phyloP scores from a whole-genome alignment of 1,140 invertebrate species.

The Antheraea mylitta region DNA sequence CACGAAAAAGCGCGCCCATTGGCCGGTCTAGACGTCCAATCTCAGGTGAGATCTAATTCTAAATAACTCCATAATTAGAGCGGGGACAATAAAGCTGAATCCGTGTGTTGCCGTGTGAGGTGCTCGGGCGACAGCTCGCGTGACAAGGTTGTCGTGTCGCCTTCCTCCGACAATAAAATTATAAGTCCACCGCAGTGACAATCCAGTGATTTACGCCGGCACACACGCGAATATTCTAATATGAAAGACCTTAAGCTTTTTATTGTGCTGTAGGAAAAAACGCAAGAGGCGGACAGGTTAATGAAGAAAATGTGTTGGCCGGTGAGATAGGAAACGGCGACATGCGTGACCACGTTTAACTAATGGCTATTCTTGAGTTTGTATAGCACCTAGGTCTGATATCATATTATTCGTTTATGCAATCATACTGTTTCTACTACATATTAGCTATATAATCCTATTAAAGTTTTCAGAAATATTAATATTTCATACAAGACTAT shows the following conservation, averaged over 20 bases:
- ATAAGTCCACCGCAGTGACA: slow-evolving; percentile 76
- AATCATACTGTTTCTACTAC: too few species aligned
- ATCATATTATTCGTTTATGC: not conserved
- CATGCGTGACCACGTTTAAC: slow-evolving; percentile 55
- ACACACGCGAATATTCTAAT: slow-evolving; percentile 75
- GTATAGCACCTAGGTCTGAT: not conserved
- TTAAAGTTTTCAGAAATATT: too few species aligned
- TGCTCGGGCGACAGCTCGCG: slow-evolving; percentile 48
- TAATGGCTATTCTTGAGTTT: slow-evolving; percentile 39
- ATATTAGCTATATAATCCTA: too few species aligned
- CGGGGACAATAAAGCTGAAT: slow-evolving; percentile 68
- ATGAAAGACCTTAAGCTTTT: slow-evolving; percentile 53
- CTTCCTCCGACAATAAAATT: slow-evolving; percentile 75
- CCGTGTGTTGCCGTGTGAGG: slow-evolving; percentile 54
- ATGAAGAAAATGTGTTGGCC: slow-evolving; percentile 68
- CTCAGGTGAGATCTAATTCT: slow-evolving; percentile 61
- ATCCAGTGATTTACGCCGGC: slow-evolving; percentile 74
- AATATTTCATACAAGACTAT: too few species aligned
- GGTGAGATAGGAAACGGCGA: slow-evolving; percentile 49
- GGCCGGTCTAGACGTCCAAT: slow-evolving; percentile 60
- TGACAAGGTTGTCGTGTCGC: slow-evolving; percentile 65
- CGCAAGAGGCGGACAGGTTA: slow-evolving; percentile 63
- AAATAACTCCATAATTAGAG: slow-evolving; percentile 66
- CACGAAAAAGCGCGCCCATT: slow-evolving; percentile 57
- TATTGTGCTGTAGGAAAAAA: slow-evolving; percentile 50